Conservation (phyloP, 2,888 invertebrate species). For the Eudemis profundana region DNA sequence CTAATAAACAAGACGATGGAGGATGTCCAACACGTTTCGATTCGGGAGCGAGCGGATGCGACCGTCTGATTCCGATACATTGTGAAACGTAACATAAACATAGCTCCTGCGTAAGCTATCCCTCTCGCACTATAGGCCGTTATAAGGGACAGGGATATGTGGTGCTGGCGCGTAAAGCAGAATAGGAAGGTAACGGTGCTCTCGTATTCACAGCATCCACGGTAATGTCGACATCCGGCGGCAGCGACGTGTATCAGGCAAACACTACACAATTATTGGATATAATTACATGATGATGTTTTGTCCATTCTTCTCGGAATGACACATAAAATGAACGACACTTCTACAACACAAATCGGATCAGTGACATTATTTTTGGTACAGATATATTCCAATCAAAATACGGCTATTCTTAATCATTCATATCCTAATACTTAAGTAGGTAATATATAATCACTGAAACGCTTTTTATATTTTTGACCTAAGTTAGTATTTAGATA, state of each 20-base stretch:
- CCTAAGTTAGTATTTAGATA: no score
- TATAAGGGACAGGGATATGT: slow-evolving; percentile 50
- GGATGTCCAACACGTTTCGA: slow-evolving; percentile 44
- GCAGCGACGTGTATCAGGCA: slow-evolving; percentile 45
- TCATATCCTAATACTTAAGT: no score
- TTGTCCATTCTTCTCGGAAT: background rate
- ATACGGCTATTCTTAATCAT: no score
- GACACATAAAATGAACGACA: background rate
- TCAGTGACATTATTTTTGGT: no score
- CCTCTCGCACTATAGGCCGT: slow-evolving; percentile 10
- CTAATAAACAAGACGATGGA: slow-evolving; percentile 33
- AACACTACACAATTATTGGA: slow-evolving; percentile 31
- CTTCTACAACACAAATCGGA: background rate
- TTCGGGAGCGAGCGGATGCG: slow-evolving; percentile 45
- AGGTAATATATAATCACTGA: no score
- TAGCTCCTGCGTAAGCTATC: no score
- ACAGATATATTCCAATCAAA: no score
- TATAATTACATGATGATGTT: slow-evolving; percentile 6
- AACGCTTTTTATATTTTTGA: no score
- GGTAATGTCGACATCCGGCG: slow-evolving; percentile 63
- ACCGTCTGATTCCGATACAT: slow-evolving; percentile 36
- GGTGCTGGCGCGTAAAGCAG: slow-evolving; percentile 59
- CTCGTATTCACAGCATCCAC: slow-evolving; percentile 60
- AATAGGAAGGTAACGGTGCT: slow-evolving; percentile 64
- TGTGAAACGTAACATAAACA: background rate